Base-by-base conservation (phyloP, 92 coral and sea anemone genomes). In the Epizoanthus rinbou region DNA sequence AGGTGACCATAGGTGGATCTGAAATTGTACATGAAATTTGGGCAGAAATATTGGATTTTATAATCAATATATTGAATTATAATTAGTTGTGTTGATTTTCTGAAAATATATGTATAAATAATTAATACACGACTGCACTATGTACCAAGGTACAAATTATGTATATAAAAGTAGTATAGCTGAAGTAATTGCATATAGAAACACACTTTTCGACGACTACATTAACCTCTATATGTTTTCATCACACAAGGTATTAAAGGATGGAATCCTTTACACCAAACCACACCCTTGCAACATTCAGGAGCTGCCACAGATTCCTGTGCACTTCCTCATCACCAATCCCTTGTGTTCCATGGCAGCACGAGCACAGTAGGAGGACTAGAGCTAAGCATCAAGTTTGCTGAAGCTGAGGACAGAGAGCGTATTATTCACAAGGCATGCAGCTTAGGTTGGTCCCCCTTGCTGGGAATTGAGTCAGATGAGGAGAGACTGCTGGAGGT, bases 391-490 rank as follows among this genome's bases (percentile, higher is more conserved):
- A 87, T 97, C 6, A 84, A 86, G 83, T 92, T 97, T 73, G 86
- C 92, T 50, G 98, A 97, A 52, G 76, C 85, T 22, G 90, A 87
- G 54, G 93, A 90, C 75, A 87, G 98, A 62, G 95, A 94, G 31
- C 80, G 78, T 43, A 81, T 96, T 15, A 83, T 97, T 70, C 94
- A 97, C 80, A 74, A 76, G 72, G 95, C 92, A 43, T 86, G 99
- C 15, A 90, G 93, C 41, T 56, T 92, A n/a, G 99, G 99, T 0
- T 97, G 99, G 99, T 85, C 93, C 71, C 97, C 97, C 10, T 91
- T 90, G 19, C 88, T 88, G 69, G 90, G 93, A 72, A 57, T 89
- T 35, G 99, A 94, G 64, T 79, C 80, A 43, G 92, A 85, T 52
- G 97, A 92, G 24, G 92, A 90, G 39, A 70, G 78, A 18, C 83